phyloP scores from a whole-genome alignment of 2,888 invertebrate species.

The Phalera bucephala region DNA sequence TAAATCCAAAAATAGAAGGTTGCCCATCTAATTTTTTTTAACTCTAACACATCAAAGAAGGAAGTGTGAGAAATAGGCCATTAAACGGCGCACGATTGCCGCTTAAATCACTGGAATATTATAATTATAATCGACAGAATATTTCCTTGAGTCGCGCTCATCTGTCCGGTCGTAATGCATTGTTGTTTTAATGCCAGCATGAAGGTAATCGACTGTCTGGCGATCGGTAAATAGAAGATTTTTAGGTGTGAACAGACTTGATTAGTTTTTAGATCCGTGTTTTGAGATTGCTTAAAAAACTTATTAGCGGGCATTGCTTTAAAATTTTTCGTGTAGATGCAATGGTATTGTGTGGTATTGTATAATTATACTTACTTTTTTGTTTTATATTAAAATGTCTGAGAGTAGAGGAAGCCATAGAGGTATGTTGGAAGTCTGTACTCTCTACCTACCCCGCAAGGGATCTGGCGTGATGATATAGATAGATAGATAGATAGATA shows the following conservation, averaged over 20 bases:
- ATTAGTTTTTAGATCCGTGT: slow-evolving; percentile 1
- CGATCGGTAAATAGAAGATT: slow-evolving; percentile 7
- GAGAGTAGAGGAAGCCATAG: too few species aligned
- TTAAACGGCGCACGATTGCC: slow-evolving; percentile 43
- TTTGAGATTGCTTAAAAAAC: background rate
- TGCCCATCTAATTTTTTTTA: too few species aligned
- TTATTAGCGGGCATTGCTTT: background rate
- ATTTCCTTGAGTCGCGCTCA: slow-evolving; percentile 26
- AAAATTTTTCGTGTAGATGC: too few species aligned
- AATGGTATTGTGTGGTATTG: too few species aligned
- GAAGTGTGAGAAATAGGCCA: slow-evolving; percentile 58
- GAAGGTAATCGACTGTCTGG: slow-evolving; percentile 22
- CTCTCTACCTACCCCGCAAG: too few species aligned
- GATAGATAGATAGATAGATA: too few species aligned
- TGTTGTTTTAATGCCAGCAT: slow-evolving; percentile 15
- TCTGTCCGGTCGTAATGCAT: slow-evolving; percentile 9
- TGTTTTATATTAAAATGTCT: too few species aligned
- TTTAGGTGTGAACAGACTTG: background rate
- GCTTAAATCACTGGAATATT: slow-evolving; percentile 38
- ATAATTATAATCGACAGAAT: slow-evolving; percentile 26
- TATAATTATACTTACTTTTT: too few species aligned
- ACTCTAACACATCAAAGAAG: slow-evolving; percentile 30
- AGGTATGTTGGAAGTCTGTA: too few species aligned
- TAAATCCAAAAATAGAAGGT: too few species aligned
- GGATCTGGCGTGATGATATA: too few species aligned